Percentiles rank a stretch among this genome's conserved stretches.
Conservation (phyloP, 2,888 invertebrate genomes). For the Tipula vernalis region DNA sequence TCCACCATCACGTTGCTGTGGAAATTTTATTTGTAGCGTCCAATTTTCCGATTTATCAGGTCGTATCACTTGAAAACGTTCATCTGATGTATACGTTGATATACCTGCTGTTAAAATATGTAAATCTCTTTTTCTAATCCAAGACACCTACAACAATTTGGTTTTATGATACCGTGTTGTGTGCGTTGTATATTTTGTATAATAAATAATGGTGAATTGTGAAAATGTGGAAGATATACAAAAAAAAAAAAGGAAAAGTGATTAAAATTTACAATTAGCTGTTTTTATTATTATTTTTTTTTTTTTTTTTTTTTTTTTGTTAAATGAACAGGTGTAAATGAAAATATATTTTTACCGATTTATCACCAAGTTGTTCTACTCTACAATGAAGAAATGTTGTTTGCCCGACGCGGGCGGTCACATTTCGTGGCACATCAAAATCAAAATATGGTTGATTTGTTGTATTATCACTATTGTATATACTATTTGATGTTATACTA, state of each 20-base stretch:
- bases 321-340: neutral
- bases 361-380: slow-evolving; percentile 76
- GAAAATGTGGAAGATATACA: slow-evolving; percentile 20
- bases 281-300: neutral
- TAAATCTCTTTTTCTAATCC: slow-evolving; percentile 80
- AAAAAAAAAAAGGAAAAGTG: slow-evolving; percentile 11
- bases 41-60: slow-evolving; percentile 74
- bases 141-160: slow-evolving; percentile 55
- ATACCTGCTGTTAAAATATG: slow-evolving; percentile 79
- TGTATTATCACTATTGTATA: neutral
- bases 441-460: slow-evolving; percentile 58
- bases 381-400: slow-evolving; percentile 80
- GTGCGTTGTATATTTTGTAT: neutral
- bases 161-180: neutral
- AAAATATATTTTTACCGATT: slow-evolving; percentile 56
- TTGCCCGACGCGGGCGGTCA: slow-evolving; percentile 76
- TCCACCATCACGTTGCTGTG: slow-evolving; percentile 71
- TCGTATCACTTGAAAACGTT: slow-evolving; percentile 40
- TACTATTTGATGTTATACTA: neutral
- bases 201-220: slow-evolving; percentile 14
- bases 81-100: slow-evolving; percentile 75
- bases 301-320: neutral
- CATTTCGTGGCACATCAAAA: slow-evolving; percentile 71
- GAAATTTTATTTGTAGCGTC: slow-evolving; percentile 79
- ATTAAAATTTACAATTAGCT: neutral